phyloP scores from a whole-genome alignment of 2,113 vertebrate species.

The Rhinoderma darwinii region DNA sequence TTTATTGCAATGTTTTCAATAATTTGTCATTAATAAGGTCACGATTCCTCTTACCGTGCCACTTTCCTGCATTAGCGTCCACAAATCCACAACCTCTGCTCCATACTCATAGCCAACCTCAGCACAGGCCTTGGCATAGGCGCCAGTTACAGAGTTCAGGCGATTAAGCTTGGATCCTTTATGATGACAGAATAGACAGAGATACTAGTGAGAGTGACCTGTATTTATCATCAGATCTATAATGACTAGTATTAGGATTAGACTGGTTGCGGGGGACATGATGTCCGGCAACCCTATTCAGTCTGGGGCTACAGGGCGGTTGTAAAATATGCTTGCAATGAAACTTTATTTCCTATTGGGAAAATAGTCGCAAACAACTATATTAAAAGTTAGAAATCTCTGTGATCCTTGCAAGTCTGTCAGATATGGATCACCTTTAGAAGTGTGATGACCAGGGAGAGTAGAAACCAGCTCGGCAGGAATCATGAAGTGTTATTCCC shows the following conservation, averaged over 20 bases:
- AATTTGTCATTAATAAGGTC: not conserved
- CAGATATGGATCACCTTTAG: no score
- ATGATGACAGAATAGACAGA: rapidly evolving
- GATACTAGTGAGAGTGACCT: rapidly evolving
- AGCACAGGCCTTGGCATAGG: slow-evolving; percentile 85
- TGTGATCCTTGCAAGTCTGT: no score
- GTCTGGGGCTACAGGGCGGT: no score
- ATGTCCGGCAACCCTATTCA: no score
- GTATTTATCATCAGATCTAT: not conserved
- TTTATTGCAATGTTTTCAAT: not conserved
- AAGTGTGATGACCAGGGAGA: no score
- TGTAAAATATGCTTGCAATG: no score
- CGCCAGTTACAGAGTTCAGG: slow-evolving; percentile 75
- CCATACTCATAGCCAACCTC: slow-evolving; percentile 79
- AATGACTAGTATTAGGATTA: not conserved
- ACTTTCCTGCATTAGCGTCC: slow-evolving; percentile 90
- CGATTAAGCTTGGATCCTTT: slow-evolving; percentile 85
- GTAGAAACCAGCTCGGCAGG: no score
- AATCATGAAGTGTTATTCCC: no score
- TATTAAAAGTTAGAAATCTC: not conserved
- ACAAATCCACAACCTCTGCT: slow-evolving; percentile 83
- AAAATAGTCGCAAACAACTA: not conserved
- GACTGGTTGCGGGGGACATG: no score
- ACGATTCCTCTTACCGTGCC: slow-evolving; percentile 73
- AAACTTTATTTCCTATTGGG: no score